Conservation (phyloP, 2,888 invertebrate species). For the Sicus ferrugineus region DNA sequence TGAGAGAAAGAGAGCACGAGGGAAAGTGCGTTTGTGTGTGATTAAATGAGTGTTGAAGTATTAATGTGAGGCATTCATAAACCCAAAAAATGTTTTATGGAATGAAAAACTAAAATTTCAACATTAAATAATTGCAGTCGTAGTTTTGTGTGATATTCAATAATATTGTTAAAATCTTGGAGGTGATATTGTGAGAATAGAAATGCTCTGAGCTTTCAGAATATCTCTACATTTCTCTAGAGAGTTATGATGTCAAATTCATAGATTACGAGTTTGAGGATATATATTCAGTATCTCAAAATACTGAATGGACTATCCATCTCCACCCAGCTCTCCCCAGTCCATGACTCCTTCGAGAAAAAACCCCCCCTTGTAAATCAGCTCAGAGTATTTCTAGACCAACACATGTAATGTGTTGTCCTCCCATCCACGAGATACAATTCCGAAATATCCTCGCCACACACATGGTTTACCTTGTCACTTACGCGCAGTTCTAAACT, state of each 20-base stretch:
- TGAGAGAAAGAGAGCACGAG: conserved; percentile 27
- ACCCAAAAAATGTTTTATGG: neutral
- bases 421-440: too few species aligned
- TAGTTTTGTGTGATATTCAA: too few species aligned
- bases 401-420: neutral
- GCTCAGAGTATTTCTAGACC: neutral
- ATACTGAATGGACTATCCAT: too few species aligned
- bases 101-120: neutral
- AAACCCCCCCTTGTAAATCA: too few species aligned
- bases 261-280: too few species aligned
- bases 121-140: too few species aligned
- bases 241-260: neutral
- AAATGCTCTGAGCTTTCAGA: conserved; percentile 14
- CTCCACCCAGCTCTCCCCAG: too few species aligned
- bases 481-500: neutral
- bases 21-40: conserved; percentile 27
- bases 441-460: too few species aligned
- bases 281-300: too few species aligned
- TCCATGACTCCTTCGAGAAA: too few species aligned
- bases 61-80: neutral
- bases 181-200: neutral
- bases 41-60: conserved; percentile 10
- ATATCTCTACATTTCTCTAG: neutral
- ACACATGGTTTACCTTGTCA: neutral
- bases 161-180: neutral